Conservation (phyloP, 2,113 vertebrate genomes). For the Myrmecophaga tridactyla region DNA sequence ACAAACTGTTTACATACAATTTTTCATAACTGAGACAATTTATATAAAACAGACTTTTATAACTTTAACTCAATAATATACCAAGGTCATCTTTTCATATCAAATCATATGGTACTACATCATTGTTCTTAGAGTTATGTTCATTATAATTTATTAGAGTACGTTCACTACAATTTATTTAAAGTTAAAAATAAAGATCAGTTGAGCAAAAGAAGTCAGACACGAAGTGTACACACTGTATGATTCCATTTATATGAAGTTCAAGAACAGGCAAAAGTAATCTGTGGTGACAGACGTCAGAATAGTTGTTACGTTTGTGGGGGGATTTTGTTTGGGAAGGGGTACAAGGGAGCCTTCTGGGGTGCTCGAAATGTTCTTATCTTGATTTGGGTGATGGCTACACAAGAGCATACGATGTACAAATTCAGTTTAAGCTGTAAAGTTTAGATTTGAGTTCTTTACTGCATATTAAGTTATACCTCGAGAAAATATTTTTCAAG, state of each 20-base stretch:
- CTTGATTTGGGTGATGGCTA: neutral
- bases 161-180: neutral
- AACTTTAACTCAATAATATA: conserved; percentile 13
- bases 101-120: neutral
- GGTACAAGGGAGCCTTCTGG: neutral
- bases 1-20: neutral
- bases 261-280: neutral
- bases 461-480: neutral
- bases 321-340: neutral
- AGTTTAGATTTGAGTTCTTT: neutral
- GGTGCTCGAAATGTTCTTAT: neutral
- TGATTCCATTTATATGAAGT: neutral
- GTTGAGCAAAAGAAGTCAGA: conserved; percentile 2
- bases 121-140: neutral
- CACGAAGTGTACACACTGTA: neutral
- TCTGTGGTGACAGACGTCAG: neutral
- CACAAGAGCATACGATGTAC: neutral
- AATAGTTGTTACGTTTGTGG: neutral
- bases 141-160: too few species aligned
- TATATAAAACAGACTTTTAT: neutral
- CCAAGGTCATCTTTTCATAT: neutral
- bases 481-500: conserved; percentile 21
- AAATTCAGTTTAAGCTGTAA: conserved; percentile 7
- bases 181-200: conserved; percentile 21
- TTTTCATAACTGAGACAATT: neutral